Evolutionary conservation across 1,140 invertebrate species (phyloP).

Genomic region (Cyrtorhinus lividipennis): DNA sequence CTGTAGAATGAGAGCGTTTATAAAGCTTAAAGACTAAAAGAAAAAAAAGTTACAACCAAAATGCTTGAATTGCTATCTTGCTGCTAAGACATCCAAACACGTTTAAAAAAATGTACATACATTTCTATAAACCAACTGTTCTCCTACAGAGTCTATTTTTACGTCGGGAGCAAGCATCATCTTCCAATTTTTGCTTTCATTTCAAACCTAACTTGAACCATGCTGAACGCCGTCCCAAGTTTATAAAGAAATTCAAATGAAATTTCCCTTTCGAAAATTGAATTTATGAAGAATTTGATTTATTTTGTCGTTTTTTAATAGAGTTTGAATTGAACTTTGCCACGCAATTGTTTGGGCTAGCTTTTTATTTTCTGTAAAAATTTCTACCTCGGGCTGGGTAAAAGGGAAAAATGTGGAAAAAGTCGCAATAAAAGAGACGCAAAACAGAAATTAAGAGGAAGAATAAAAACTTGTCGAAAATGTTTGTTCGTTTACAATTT

Average conservation of each 20-base stretch:
- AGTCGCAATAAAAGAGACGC: not conserved
- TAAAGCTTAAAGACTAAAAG: slow-evolving; percentile 15
- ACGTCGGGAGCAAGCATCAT: slow-evolving; percentile 11
- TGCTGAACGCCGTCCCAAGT: slow-evolving; percentile 7
- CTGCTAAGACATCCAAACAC: slow-evolving; percentile 21
- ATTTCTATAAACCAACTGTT: slow-evolving; percentile 14
- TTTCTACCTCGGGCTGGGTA: not conserved
- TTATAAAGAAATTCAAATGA: too few relatives aligned
- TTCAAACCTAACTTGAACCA: slow-evolving; percentile 2
- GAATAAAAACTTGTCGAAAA: not conserved
- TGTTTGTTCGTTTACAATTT: not conserved
- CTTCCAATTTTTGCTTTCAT: slow-evolving; percentile 9
- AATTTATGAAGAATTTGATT: too few relatives aligned
- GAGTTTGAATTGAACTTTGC: not conserved
- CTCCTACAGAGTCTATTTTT: slow-evolving; percentile 16
- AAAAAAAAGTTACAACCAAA: slow-evolving; percentile 15
- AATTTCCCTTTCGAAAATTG: too few relatives aligned
- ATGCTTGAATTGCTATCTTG: slow-evolving; percentile 19
- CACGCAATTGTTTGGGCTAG: not conserved
- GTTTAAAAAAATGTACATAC: slow-evolving; percentile 16
- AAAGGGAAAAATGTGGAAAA: not conserved
- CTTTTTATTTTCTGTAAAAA: not conserved
- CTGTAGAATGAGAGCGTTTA: slow-evolving; percentile 13
- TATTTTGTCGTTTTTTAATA: too few relatives aligned
- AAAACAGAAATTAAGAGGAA: not conserved